Percentiles rank a stretch among this genome's conserved stretches.
Evolutionary conservation across 2,797 vertebrate species (phyloP).

Genomic region (Trachurus trachurus): DNA sequence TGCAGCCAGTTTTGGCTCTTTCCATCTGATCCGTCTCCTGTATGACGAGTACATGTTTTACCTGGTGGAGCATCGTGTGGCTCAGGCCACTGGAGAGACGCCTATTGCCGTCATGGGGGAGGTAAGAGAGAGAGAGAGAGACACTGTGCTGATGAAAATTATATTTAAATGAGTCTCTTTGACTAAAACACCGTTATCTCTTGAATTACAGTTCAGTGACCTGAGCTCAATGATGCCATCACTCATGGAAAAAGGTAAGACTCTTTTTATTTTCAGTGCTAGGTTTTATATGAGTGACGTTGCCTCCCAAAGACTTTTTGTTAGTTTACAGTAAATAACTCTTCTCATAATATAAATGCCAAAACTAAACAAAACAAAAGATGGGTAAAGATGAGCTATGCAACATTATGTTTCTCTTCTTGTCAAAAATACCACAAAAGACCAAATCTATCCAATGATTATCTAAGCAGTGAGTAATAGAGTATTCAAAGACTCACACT

Average conservation of each 20-base stretch:
- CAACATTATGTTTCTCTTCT: background rate
- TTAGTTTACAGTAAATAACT: background rate
- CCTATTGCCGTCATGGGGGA: conserved; percentile 99
- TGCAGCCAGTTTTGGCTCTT: conserved; percentile 97
- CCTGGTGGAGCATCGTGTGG: conserved; percentile 97
- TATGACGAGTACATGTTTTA: conserved; percentile 99
- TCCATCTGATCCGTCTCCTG: conserved; percentile 97
- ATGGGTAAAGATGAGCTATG: background rate
- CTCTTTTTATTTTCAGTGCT: background rate
- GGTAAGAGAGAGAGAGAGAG: conserved; percentile 81
- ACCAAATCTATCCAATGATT: background rate
- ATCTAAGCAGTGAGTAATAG: background rate
- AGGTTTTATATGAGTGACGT: background rate
- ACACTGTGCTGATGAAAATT: background rate
- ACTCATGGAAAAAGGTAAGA: conserved; percentile 93
- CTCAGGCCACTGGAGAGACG: conserved; percentile 95
- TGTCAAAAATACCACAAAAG: background rate
- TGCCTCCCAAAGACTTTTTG: background rate
- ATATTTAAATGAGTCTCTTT: background rate
- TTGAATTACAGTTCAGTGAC: conserved; percentile 92
- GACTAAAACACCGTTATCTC: conserved; percentile 37
- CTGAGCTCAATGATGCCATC: conserved; percentile 92
- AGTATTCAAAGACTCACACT: background rate
- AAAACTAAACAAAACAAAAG: background rate
- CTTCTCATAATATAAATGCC: background rate